Evolutionary conservation across 2,797 vertebrate species (phyloP), one percentile per base, ranked within the genome.

Genomic region (Pseudocheirus occidentalis): DNA sequence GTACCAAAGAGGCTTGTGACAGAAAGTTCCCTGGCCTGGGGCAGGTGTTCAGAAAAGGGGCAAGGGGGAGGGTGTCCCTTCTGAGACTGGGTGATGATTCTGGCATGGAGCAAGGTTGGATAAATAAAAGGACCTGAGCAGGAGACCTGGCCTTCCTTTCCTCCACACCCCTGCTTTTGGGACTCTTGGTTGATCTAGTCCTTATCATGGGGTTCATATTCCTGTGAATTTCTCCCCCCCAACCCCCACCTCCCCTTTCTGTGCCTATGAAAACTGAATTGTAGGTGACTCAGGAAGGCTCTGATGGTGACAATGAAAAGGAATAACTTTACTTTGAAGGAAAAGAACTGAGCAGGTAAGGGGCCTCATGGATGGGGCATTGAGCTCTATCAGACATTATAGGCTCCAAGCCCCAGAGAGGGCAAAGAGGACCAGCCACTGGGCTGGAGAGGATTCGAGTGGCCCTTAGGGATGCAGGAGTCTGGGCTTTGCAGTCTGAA

Each of bases 301-400:
- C 66, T 40, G n/a, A 81, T 87, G 73, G n/a, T 46, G 40, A 46
- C 40, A 21, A 12, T 87, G 73, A 50, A 50, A 50, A 24, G 21
- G 73, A 87, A 50, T 46, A 46, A 27, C 73, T 81, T 46, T 81
- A 81, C 21, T 50, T 27, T 27, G 62, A 40, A 73, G 34, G 62
- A 40, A 96, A 94, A 97, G 96, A 97, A 97, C 97, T 97, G 52
- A 81, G 46, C 93, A 93, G 0, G 0, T 96, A 90, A 3, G 40
- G n/a, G 13, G 90, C n/a, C 40, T 96, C 95, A 97, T 97, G 96
- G 0, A n/a, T 0, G 0, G 96, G 90, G 40, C 40, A 87, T 27
- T 87, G 73, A 87, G 10, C 73, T 40, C 95, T 0, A 4, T 56
- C 92, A 0, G 66, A 54, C 46, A 0, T 90, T 94, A 52, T 90